These are phyloP conservation scores for Neogale vison DNA, from an alignment of 2,113 vertebrate genomes.

Conservation along the genomic window DNA sequence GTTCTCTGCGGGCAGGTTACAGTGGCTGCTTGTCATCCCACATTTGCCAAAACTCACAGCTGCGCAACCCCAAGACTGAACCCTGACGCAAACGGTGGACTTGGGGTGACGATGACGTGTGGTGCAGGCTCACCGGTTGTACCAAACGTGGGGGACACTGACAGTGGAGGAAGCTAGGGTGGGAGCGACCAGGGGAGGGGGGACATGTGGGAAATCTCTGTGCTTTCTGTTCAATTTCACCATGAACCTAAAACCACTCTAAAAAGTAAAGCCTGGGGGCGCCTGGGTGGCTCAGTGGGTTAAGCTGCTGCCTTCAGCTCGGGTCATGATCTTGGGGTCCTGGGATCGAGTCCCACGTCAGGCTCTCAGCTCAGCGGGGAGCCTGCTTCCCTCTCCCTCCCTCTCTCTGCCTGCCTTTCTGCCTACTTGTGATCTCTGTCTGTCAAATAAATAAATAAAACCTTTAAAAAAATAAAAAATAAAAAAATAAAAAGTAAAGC, in stretches of 20 bases:
- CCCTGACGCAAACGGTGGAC: background rate
- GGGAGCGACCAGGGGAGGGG: accelerated
- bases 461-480: no score
- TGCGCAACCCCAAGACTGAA: background rate
- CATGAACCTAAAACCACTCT: background rate
- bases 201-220: background rate
- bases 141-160: background rate
- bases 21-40: no score
- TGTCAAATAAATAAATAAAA: no score
- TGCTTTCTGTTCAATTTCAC: background rate
- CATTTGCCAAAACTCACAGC: background rate
- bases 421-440: no score
- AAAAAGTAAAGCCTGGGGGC: background rate
- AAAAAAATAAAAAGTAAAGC: background rate
- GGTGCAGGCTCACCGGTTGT: background rate
- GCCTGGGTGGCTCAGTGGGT: no score
- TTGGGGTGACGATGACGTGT: background rate
- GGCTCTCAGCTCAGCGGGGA: no score
- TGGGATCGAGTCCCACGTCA: no score
- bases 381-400: no score
- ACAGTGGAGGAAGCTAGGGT: background rate
- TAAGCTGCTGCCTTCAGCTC: no score
- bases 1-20: background rate
- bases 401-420: no score
- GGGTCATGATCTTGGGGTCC: no score